A percentile compares a stretch with the other conserved stretches of the same genome.
These are phyloP conservation scores for Diachasma alloeum DNA, from an alignment of 1,140 invertebrate species.

Conservation along the genomic window DNA sequence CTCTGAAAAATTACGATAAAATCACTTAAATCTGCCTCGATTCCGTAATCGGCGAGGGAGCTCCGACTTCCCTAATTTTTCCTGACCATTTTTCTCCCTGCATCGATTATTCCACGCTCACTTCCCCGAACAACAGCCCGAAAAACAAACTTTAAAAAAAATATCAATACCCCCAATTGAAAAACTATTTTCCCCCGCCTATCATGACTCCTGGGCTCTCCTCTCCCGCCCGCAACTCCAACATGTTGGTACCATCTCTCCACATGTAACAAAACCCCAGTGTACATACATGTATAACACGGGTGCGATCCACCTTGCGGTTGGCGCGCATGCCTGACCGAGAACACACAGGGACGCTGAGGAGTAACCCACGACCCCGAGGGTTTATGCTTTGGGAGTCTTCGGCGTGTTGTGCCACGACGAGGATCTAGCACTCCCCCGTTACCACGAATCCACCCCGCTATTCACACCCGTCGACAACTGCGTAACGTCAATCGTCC, in stretches of 20 bases:
- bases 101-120: too few relatives aligned
- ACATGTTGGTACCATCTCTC: background rate
- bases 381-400: background rate
- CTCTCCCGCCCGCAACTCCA: background rate
- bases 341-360: background rate
- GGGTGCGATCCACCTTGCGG: background rate
- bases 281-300: slow-evolving; percentile 15
- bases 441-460: background rate
- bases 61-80: too few relatives aligned
- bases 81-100: too few relatives aligned
- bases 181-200: too few relatives aligned
- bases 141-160: too few relatives aligned
- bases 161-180: too few relatives aligned
- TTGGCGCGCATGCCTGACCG: slow-evolving; percentile 2
- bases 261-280: background rate
- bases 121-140: too few relatives aligned
- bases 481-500: background rate
- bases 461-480: background rate
- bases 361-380: slow-evolving; percentile 13
- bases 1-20: too few relatives aligned
- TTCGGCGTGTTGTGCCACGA: slow-evolving; percentile 15
- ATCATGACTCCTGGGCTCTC: background rate
- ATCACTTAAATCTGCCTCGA: too few relatives aligned
- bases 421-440: background rate
- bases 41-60: too few relatives aligned